Percentiles rank a stretch among this genome's conserved stretches.
These are phyloP conservation scores for Caenorhabditis drosophilae DNA, from an alignment of 2,888 invertebrate genomes.

Conservation along the genomic window DNA sequence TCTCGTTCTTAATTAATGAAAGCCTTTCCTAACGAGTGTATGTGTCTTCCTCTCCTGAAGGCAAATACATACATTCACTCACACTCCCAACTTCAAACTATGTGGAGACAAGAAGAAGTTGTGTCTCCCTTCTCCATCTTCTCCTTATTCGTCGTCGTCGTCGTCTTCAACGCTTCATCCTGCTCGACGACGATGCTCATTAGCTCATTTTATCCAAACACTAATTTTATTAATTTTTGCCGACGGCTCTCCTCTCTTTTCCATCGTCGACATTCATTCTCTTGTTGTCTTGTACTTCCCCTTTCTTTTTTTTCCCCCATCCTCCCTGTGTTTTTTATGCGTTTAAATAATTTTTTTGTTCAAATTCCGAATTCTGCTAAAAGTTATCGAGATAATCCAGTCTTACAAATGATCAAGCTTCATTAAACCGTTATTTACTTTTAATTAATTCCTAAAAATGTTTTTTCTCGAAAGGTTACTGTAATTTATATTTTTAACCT, in stretches of 20 bases:
- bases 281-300: neutral
- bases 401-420: neutral
- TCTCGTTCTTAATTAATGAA: conserved; percentile 33
- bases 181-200: conserved; percentile 30
- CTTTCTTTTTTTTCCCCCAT: neutral
- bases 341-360: neutral
- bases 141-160: neutral
- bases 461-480: too few relatives aligned
- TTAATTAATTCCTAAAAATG: too few relatives aligned
- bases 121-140: conserved; percentile 1
- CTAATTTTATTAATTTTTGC: conserved; percentile 41
- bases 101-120: conserved; percentile 1
- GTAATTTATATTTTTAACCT: too few relatives aligned
- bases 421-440: too few relatives aligned
- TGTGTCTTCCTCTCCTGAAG: conserved; percentile 7
- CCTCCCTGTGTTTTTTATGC: too few relatives aligned
- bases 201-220: conserved; percentile 40
- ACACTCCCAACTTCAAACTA: neutral
- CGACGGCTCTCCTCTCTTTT: conserved; percentile 8
- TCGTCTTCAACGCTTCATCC: too few relatives aligned
- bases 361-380: neutral
- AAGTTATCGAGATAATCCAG: neutral
- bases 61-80: conserved; percentile 2
- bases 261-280: neutral
- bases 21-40: conserved; percentile 34